Conservation (phyloP, 2,888 invertebrate species). For the Masnerella sp. region DNA sequence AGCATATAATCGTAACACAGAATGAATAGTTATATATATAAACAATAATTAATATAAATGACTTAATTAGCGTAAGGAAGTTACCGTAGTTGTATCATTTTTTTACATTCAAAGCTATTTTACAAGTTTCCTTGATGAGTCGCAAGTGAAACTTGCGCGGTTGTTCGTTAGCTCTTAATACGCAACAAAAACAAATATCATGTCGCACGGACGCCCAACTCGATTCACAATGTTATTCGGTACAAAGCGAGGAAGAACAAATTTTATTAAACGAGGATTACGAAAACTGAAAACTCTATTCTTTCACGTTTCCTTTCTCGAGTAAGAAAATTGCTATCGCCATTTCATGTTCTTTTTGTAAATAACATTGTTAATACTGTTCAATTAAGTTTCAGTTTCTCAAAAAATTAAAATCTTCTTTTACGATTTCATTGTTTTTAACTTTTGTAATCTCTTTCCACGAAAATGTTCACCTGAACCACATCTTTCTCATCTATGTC, state of each 20-base stretch:
- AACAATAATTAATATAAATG: too few species aligned
- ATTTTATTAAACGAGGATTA: conserved; percentile 33
- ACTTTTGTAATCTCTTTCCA: conserved; percentile 14
- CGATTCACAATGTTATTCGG: conserved; percentile 30
- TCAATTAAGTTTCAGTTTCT: too few species aligned
- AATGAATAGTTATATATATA: too few species aligned
- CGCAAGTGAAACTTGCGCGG: conserved; percentile 17
- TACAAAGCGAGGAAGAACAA: conserved; percentile 13
- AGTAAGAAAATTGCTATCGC: too few species aligned
- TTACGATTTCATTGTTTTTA: neutral
- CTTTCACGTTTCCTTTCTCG: neutral
- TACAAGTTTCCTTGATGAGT: neutral
- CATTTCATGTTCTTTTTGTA: too few species aligned
- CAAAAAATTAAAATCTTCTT: neutral
- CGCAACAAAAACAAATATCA: conserved; percentile 3
- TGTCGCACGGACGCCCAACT: conserved; percentile 29
- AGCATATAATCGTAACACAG: neutral
- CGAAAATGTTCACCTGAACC: neutral
- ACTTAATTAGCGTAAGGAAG: too few species aligned
- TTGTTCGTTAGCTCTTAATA: conserved; percentile 22
- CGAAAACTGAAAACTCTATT: conserved; percentile 1
- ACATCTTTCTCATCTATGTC: neutral
- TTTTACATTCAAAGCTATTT: neutral
- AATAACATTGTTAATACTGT: conserved; percentile 3
- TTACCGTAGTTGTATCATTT: too few species aligned